These are phyloP conservation scores for Tetrax tetrax DNA, from an alignment of 2,113 vertebrate genomes.

Conservation along the genomic window DNA sequence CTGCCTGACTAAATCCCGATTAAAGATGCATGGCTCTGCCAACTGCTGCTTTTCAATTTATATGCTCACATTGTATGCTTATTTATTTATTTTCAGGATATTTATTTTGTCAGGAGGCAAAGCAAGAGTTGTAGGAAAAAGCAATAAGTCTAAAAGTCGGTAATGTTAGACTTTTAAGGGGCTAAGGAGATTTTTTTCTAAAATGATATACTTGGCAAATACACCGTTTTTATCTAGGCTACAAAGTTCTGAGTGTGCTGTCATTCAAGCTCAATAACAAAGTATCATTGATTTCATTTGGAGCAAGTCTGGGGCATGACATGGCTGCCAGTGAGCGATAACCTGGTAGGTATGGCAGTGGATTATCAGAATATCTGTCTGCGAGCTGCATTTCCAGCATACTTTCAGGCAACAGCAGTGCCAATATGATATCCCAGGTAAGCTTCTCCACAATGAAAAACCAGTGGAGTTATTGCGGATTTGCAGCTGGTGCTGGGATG, in stretches of 20 bases:
- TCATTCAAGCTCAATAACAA: neutral
- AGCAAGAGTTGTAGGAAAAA: neutral
- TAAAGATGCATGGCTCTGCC: constrained; percentile 17
- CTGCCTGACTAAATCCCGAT: constrained; percentile 37
- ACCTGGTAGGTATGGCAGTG: neutral
- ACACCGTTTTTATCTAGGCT: neutral
- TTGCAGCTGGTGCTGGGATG: neutral
- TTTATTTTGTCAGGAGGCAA: constrained; percentile 42
- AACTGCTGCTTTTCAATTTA: constrained; percentile 24
- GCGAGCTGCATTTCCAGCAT: neutral
- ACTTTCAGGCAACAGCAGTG: neutral
- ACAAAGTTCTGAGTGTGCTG: neutral
- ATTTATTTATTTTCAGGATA: constrained; percentile 52
- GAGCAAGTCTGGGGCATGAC: neutral
- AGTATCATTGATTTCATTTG: neutral
- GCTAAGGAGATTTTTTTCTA: neutral
- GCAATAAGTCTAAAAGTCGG: neutral
- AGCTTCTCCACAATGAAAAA: neutral
- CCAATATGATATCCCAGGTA: fast-evolving
- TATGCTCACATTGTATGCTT: neutral
- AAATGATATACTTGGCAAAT: neutral
- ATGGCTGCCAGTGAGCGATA: fast-evolving
- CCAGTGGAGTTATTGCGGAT: neutral
- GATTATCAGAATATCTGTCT: neutral
- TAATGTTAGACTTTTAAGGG: neutral